Percentiles rank a stretch among this genome's conserved stretches.
These are phyloP conservation scores for Tanytarsus gracilentus DNA, from an alignment of 2,888 invertebrate species.

Conservation along the genomic window DNA sequence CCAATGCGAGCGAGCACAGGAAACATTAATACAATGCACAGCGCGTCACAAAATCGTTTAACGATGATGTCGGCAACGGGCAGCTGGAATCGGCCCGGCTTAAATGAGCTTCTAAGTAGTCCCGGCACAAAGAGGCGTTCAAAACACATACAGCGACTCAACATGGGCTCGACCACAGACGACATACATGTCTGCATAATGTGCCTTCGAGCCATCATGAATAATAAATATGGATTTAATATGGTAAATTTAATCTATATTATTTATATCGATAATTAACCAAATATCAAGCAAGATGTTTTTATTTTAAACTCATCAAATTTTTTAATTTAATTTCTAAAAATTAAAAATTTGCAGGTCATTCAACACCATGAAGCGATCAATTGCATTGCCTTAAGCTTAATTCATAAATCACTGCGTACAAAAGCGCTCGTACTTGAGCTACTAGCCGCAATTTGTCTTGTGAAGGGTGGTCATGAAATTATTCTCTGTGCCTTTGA, in stretches of 20 bases:
- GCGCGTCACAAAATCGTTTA: constrained; percentile 22
- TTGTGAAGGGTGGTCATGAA: constrained; percentile 98
- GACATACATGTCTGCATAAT: constrained; percentile 99
- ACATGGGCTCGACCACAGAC: constrained; percentile 93
- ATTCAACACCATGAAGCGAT: constrained; percentile 97
- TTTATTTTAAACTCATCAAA: too few relatives aligned
- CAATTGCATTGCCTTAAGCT: constrained; percentile 92
- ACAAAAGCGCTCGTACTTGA: constrained; percentile 97
- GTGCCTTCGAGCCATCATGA: constrained; percentile 99
- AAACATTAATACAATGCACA: constrained; percentile 21
- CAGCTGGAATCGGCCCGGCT: constrained; percentile 43
- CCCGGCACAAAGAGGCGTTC: constrained; percentile 65
- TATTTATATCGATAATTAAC: too few relatives aligned
- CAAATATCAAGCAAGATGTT: too few relatives aligned
- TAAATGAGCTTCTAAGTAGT: constrained; percentile 56
- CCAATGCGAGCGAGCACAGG: constrained; percentile 2
- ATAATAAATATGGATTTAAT: constrained; percentile 99
- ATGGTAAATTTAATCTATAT: too few relatives aligned
- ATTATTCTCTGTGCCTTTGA: constrained; percentile 95
- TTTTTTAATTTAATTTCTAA: too few relatives aligned
- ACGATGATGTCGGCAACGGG: constrained; percentile 32
- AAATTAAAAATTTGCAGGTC: too few relatives aligned
- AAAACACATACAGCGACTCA: constrained; percentile 76
- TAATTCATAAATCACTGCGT: constrained; percentile 92
- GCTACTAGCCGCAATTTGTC: constrained; percentile 93